Conservation (phyloP, 2,888 invertebrate genomes). For the Theristus sp. region DNA sequence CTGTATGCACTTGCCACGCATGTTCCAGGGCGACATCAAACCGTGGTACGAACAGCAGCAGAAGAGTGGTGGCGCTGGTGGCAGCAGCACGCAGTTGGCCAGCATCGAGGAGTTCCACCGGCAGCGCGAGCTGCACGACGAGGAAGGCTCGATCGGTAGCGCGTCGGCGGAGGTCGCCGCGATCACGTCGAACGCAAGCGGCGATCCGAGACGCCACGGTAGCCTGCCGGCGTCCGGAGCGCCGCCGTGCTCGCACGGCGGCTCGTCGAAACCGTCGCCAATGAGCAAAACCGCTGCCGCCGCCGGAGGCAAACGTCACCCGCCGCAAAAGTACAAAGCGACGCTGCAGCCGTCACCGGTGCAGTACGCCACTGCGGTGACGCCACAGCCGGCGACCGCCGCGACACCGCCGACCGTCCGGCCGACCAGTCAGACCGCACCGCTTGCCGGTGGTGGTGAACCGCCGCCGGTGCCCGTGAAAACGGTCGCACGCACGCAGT, state of each 20-base stretch:
- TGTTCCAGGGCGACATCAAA: slow-evolving; percentile 6
- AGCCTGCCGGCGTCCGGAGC: too few relatives aligned
- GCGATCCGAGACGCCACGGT: not conserved
- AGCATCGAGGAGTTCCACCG: slow-evolving; percentile 1
- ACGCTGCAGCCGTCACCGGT: not conserved
- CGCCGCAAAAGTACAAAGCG: not conserved
- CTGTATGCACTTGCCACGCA: too few relatives aligned
- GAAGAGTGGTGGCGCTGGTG: too few relatives aligned
- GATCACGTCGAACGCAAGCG: slow-evolving; percentile 1
- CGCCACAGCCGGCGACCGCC: not conserved
- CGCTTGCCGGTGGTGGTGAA: too few relatives aligned
- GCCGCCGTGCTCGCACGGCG: too few relatives aligned
- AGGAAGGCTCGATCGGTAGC: slow-evolving; percentile 5
- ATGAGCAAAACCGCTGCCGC: too few relatives aligned
- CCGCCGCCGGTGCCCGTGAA: not conserved
- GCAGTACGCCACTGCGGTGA: not conserved
- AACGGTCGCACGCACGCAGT: not conserved
- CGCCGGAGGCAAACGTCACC: too few relatives aligned
- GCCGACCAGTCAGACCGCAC: too few relatives aligned
- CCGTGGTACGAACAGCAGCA: not conserved
- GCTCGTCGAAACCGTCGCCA: too few relatives aligned
- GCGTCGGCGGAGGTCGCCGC: slow-evolving; percentile 7
- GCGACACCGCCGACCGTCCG: not conserved
- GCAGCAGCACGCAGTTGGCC: not conserved
- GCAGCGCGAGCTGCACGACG: not conserved